Conservation (phyloP, 2,888 invertebrate genomes). For the Morpho achilles region DNA sequence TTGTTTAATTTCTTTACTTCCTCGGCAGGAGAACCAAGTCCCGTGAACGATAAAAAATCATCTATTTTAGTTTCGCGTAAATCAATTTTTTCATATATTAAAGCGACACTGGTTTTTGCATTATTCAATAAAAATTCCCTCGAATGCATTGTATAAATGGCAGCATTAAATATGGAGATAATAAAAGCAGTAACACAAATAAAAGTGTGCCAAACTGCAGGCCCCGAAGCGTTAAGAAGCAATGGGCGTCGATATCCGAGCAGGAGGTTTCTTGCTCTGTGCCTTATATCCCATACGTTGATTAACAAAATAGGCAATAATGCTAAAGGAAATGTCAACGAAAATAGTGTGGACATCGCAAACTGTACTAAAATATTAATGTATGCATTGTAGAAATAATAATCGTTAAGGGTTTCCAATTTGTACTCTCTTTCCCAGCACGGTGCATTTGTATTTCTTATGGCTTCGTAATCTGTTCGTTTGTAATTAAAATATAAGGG, state of each 20-base stretch:
- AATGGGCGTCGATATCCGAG: constrained; percentile 8
- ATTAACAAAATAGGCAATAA: constrained; percentile 5
- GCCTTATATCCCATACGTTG: constrained; percentile 11
- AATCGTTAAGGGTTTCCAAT: constrained; percentile 3
- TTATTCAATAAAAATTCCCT: not conserved
- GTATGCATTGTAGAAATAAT: constrained; percentile 8
- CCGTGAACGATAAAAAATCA: not conserved
- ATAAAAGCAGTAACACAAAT: constrained; percentile 3
- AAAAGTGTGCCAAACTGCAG: constrained; percentile 8
- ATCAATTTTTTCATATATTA: not conserved
- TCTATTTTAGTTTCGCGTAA: not conserved
- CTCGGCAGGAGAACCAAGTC: not conserved
- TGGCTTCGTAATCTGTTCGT: constrained; percentile 3
- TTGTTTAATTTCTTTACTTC: not conserved
- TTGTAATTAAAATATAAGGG: constrained; percentile 1
- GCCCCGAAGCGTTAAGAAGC: constrained; percentile 3
- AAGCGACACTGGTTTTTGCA: too few relatives aligned
- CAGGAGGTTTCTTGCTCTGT: constrained; percentile 7
- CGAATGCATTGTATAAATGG: not conserved
- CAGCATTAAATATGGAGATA: constrained; percentile 3
- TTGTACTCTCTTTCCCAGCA: constrained; percentile 17
- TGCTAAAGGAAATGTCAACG: not conserved
- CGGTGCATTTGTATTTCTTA: not conserved
- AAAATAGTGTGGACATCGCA: constrained; percentile 5
- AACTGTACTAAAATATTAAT: constrained; percentile 7